phyloP scores from a whole-genome alignment of 2,113 vertebrate genomes.

The Eulemur rufifrons region DNA sequence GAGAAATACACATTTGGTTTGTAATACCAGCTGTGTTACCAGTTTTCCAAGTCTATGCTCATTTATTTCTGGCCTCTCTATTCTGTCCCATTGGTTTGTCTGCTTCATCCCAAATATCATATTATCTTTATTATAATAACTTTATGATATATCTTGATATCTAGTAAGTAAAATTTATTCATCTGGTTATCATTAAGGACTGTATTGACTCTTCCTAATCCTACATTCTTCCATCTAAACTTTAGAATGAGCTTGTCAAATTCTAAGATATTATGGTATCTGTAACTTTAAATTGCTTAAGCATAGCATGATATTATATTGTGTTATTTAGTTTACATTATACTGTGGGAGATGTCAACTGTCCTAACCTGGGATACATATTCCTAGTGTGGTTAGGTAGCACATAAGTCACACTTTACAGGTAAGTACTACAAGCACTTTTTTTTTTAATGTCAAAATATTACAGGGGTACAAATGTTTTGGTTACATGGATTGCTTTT shows the following conservation, averaged over 20 bases:
- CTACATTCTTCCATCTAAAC: not conserved
- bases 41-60: not conserved
- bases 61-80: not conserved
- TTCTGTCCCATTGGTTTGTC: not conserved
- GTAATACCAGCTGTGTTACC: not conserved
- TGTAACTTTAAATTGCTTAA: not conserved
- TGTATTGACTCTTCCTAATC: not conserved
- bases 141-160: not conserved
- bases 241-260: not conserved
- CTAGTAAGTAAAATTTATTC: not conserved
- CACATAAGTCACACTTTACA: not conserved
- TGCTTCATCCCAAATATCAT: not conserved
- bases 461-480: too few species aligned
- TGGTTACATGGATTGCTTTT: too few species aligned
- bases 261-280: not conserved
- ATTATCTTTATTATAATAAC: not conserved
- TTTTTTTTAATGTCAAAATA: too few species aligned
- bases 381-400: not conserved
- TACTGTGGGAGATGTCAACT: not conserved
- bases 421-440: not conserved
- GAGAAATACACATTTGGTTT: not conserved
- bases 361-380: not conserved
- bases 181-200: not conserved
- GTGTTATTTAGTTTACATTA: not conserved
- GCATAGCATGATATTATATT: not conserved